These are phyloP conservation scores for Drosophila lowei DNA, from an alignment of 1,140 invertebrate genomes.

Conservation along the genomic window DNA sequence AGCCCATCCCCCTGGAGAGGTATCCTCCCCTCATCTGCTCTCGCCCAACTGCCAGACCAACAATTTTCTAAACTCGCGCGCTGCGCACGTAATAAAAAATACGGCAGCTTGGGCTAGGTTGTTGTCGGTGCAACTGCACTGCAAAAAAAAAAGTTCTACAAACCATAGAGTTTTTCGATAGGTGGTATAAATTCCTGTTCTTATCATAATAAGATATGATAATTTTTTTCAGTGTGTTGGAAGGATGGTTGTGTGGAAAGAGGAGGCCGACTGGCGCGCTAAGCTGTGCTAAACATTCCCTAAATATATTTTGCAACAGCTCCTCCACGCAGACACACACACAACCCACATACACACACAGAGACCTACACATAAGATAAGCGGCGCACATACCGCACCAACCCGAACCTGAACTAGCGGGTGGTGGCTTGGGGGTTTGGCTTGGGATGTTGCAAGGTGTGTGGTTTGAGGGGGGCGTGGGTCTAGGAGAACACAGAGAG, in stretches of 20 bases:
- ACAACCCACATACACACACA: slow-evolving; percentile 22
- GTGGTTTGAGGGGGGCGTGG: slow-evolving; percentile 15
- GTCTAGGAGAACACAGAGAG: slow-evolving; percentile 21
- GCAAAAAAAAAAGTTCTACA: not conserved
- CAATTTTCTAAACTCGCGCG: slow-evolving; percentile 75
- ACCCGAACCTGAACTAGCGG: slow-evolving; percentile 44
- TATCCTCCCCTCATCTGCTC: slow-evolving; percentile 12
- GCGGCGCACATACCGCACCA: slow-evolving; percentile 59
- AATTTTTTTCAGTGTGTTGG: not conserved
- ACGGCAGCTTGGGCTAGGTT: slow-evolving; percentile 27
- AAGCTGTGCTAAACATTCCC: slow-evolving; percentile 80
- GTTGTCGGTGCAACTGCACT: not conserved
- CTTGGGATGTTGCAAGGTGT: no score
- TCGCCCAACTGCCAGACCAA: slow-evolving; percentile 64
- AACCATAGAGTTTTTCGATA: no score
- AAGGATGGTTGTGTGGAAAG: not conserved
- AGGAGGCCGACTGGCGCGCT: slow-evolving; percentile 54
- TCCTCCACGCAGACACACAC: slow-evolving; percentile 45
- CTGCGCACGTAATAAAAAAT: slow-evolving; percentile 59
- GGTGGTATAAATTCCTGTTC: no score
- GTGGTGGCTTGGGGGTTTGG: slow-evolving; percentile 3
- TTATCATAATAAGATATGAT: no score
- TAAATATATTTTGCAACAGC: slow-evolving; percentile 80
- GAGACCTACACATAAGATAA: slow-evolving; percentile 49
- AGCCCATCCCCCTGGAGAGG: not conserved